phyloP scores from a whole-genome alignment of 53 echinoderm and acorn worm species.

The Pentamera pediparva region DNA sequence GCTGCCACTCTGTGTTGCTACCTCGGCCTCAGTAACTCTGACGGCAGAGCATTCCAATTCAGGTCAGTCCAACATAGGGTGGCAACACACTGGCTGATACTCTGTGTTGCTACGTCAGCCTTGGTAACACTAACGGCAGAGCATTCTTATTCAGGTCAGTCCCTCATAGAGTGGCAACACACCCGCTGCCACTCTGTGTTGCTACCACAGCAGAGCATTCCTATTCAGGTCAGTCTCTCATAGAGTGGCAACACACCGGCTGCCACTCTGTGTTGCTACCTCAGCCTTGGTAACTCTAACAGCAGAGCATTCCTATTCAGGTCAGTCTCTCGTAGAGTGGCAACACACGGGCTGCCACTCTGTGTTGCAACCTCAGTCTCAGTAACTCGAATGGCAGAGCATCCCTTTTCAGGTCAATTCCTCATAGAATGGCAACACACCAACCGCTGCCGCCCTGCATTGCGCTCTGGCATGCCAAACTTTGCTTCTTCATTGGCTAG shows the following conservation, averaged over 20 bases:
- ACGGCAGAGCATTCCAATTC: too few relatives aligned
- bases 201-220: too few relatives aligned
- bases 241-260: too few relatives aligned
- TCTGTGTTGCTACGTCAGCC: conserved; percentile 77
- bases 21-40: neutral
- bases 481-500: too few relatives aligned
- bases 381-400: conserved; percentile 72
- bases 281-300: conserved; percentile 66
- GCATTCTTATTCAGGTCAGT: conserved; percentile 76
- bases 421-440: neutral
- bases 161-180: neutral
- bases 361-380: conserved; percentile 75
- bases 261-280: too few relatives aligned
- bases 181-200: neutral
- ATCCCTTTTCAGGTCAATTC: conserved; percentile 63
- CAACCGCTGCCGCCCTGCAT: too few relatives aligned
- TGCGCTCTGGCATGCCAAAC: too few relatives aligned
- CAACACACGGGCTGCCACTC: neutral
- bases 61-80: too few relatives aligned
- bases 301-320: conserved; percentile 77
- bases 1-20: neutral
- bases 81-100: too few relatives aligned
- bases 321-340: conserved; percentile 17
- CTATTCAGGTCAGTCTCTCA: too few relatives aligned
- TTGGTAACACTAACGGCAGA: conserved; percentile 67